phyloP scores from a whole-genome alignment of 2,888 invertebrate genomes.

The Nemoura dubitans region DNA sequence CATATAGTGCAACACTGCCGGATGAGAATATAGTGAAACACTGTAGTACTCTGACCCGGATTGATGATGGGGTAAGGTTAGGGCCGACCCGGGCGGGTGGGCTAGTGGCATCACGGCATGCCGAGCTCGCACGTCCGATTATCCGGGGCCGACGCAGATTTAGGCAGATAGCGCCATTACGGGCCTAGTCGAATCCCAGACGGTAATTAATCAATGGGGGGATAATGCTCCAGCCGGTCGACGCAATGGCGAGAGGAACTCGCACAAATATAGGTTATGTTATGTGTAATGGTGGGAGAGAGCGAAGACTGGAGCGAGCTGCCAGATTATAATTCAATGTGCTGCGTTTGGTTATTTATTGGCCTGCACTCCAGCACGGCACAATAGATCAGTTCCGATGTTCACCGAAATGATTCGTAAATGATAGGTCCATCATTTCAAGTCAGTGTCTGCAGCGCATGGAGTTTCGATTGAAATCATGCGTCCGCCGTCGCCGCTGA shows the following conservation, averaged over 20 bases:
- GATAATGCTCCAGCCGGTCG: background rate
- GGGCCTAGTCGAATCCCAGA: background rate
- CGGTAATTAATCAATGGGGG: background rate
- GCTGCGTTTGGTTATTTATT: background rate
- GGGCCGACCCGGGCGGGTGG: background rate
- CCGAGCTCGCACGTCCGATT: background rate
- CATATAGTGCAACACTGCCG: too few relatives aligned
- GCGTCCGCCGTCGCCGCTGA: too few relatives aligned
- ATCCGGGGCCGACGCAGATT: background rate
- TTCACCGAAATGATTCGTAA: background rate
- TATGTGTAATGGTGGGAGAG: background rate
- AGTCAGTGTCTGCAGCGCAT: background rate
- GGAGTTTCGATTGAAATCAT: background rate
- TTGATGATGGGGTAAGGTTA: background rate
- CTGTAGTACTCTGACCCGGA: background rate
- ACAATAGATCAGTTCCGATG: background rate
- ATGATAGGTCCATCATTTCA: background rate
- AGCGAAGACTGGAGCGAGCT: too few relatives aligned
- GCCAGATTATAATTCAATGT: too few relatives aligned
- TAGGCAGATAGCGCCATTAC: background rate
- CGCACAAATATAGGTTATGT: background rate
- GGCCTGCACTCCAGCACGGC: background rate
- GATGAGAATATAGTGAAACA: too few relatives aligned
- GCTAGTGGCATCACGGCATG: too few relatives aligned
- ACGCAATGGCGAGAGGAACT: background rate